Evolutionary conservation across 2,888 invertebrate species (phyloP).

Genomic region (Idaea aversata): DNA sequence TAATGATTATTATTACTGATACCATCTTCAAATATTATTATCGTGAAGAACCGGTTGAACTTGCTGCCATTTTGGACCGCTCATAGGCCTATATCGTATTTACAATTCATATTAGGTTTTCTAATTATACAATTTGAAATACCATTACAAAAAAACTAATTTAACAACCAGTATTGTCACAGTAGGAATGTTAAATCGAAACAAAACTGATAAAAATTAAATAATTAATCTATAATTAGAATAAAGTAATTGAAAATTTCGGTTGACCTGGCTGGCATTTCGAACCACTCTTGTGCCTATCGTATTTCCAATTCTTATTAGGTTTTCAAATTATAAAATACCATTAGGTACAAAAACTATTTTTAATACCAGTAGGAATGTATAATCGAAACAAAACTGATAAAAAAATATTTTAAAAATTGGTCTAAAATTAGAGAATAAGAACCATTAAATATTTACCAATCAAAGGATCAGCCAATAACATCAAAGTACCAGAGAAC

Average conservation of each 20-base stretch:
- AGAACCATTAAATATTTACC: conserved; percentile 73
- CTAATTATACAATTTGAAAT: background rate
- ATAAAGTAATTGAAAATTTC: too few species aligned
- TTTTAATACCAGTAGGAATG: too few species aligned
- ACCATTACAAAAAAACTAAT: background rate
- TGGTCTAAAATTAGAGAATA: conserved; percentile 1
- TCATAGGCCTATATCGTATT: background rate
- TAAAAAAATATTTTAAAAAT: background rate
- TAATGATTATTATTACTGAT: background rate
- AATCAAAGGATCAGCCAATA: conserved; percentile 84
- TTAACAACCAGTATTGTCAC: background rate
- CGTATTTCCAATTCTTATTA: too few species aligned
- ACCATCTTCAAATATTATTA: background rate
- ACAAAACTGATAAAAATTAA: background rate
- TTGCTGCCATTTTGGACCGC: background rate
- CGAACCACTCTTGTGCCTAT: too few species aligned
- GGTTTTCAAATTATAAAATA: too few species aligned
- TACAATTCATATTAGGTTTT: background rate
- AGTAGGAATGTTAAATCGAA: background rate
- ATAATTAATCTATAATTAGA: too few species aligned
- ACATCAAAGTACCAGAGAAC: conserved; percentile 84
- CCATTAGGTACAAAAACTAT: too few species aligned
- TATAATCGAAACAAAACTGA: too few species aligned
- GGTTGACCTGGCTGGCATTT: too few species aligned
- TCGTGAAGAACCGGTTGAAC: background rate